Evolutionary conservation across 2,113 vertebrate species (phyloP), one percentile per base, ranked within the genome.

Genomic region (Serinus canaria): DNA sequence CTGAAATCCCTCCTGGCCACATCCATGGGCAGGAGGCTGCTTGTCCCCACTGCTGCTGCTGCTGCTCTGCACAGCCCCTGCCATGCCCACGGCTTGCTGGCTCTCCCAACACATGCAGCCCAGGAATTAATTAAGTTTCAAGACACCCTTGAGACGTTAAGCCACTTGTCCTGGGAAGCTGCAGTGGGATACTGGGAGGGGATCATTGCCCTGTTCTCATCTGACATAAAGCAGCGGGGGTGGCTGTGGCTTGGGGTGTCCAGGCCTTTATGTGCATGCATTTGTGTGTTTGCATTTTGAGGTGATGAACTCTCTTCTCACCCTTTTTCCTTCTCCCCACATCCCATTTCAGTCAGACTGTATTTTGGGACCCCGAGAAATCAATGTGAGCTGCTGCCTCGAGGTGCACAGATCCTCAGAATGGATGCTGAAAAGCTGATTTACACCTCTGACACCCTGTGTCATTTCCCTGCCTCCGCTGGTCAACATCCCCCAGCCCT

Each of bases 151-250:
- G 60, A 58, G 80, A 81, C 64, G 64, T 59, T 89, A 59, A 95
- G 60, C 68, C 47, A n/a, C 60, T 94, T 78, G 80, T 79, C 77
- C 76, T 41, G 23, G 39, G 64, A 93, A 83, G 55, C 59, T 46
- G 55, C 50, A 44, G 21, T 11, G 2, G 19, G 4, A 3, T 5
- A 17, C 5, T 1, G 0, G 11, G 12, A 19, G 10, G 7, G 11
- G 5, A 20, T 78, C 67, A 52, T 30, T 64, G 69, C 50, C 1
- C 0, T 85, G 24, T 83, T 72, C n/a, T 86, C 47, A 11, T 35
- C 49, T 80, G 88, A 31, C 64, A 43, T 58, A 53, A 92, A 66
- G 50, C 63, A 64, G 30, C 14, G 23, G 2, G 20, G 27, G 41
- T 37, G 18, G 21, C 53, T 4, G 4, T 46, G 46, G 10, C 37